These are phyloP conservation scores for Cheilosia vulpina DNA, from an alignment of 2,888 invertebrate species.

Conservation along the genomic window DNA sequence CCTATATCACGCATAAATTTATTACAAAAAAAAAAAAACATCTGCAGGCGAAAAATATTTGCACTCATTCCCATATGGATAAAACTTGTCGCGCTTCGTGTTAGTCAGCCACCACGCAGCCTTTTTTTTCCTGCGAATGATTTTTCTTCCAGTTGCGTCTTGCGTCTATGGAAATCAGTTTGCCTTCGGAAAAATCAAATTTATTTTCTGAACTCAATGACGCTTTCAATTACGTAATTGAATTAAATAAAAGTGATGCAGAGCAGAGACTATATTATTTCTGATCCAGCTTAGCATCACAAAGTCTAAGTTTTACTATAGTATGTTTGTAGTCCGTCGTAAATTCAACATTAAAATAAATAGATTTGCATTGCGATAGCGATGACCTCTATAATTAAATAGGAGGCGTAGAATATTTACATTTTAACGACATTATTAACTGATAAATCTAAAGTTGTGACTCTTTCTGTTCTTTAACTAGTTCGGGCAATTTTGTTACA, in stretches of 20 bases:
- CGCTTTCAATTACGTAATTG: slow-evolving; percentile 35
- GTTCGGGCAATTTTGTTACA: no score
- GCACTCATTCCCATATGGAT: slow-evolving; percentile 35
- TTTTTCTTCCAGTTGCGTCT: slow-evolving; percentile 24
- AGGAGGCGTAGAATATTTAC: no score
- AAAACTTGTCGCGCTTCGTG: slow-evolving; percentile 47
- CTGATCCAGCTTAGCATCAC: slow-evolving; percentile 1
- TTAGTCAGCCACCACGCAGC: slow-evolving; percentile 8
- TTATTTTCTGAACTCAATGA: slow-evolving; percentile 30
- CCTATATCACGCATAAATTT: slow-evolving; percentile 47
- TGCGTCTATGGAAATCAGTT: slow-evolving; percentile 30
- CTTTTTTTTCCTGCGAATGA: slow-evolving; percentile 13
- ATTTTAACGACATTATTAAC: no score
- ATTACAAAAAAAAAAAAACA: slow-evolving; percentile 7
- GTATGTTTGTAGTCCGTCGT: no score
- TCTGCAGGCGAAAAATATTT: slow-evolving; percentile 23
- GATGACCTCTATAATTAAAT: no score
- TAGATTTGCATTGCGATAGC: no score
- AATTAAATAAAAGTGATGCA: background rate
- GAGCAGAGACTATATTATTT: background rate
- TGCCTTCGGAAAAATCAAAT: slow-evolving; percentile 32
- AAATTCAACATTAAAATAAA: no score
- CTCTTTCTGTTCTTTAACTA: no score
- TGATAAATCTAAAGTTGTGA: no score
- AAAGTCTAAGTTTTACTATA: background rate